phyloP scores from a whole-genome alignment of 2,113 vertebrate species.

The Sclerurus mexicanus region DNA sequence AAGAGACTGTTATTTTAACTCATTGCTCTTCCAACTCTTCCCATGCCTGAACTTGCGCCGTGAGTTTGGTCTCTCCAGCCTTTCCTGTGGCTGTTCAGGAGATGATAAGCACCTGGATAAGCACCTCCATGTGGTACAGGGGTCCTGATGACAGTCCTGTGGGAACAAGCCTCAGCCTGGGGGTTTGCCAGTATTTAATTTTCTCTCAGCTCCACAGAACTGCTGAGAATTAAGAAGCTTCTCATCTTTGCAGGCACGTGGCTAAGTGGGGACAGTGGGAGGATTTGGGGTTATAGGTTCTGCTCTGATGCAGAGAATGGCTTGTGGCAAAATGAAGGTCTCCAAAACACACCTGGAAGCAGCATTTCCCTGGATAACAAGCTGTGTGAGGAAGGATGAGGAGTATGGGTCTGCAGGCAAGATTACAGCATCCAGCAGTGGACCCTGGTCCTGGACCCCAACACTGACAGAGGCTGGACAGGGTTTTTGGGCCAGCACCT shows the following conservation, averaged over 20 bases:
- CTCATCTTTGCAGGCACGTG: fast-evolving
- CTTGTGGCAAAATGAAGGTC: not conserved
- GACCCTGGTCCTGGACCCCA: not conserved
- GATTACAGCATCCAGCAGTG: not conserved
- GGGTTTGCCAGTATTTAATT: not conserved
- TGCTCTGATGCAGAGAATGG: fast-evolving
- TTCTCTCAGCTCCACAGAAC: not conserved
- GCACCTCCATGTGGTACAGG: not conserved
- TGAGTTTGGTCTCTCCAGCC: not conserved
- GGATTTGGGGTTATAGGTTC: not conserved
- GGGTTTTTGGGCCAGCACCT: not conserved
- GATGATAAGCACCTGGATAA: not conserved
- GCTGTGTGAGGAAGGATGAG: not conserved
- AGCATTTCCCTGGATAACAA: not conserved
- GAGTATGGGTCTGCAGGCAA: not conserved
- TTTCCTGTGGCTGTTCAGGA: not conserved
- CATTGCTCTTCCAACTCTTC: not conserved
- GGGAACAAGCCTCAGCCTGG: not conserved
- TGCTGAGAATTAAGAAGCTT: not conserved
- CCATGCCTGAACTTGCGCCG: fast-evolving
- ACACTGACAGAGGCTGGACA: fast-evolving
- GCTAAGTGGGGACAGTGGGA: not conserved
- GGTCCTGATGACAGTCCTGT: fast-evolving
- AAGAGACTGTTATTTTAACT: slow-evolving; percentile 53
- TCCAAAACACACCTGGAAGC: not conserved